A percentile compares a stretch with the other conserved stretches of the same genome.
Conservation (phyloP, 2,888 invertebrate species). For the Alloplasta piceator region DNA sequence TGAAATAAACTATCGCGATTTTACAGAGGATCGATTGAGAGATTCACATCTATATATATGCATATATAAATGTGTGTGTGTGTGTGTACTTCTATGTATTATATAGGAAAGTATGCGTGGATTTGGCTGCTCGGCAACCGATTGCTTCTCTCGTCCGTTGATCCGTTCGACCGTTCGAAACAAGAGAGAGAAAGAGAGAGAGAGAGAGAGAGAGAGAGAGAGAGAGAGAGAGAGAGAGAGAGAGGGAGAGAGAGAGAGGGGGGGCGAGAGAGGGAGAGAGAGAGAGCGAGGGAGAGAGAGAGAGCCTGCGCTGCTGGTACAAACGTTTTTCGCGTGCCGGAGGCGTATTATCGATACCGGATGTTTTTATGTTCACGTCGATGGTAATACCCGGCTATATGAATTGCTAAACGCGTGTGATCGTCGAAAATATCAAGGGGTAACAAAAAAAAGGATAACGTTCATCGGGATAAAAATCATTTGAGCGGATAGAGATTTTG, state of each 20-base stretch:
- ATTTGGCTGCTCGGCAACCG: background rate
- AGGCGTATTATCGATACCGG: constrained; percentile 20
- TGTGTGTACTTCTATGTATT: background rate
- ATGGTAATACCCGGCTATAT: constrained; percentile 2
- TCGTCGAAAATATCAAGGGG: background rate
- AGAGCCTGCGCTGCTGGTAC: background rate
- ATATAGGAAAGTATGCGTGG: background rate
- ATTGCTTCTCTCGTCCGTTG: background rate
- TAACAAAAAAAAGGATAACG: constrained; percentile 11
- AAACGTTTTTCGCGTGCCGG: constrained; percentile 4
- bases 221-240: no score
- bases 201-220: background rate
- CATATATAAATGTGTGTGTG: no score
- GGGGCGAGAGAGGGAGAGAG: background rate
- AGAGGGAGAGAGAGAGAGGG: no score
- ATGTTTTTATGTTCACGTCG: constrained; percentile 27
- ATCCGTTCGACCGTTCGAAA: constrained; percentile 8
- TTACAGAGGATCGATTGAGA: background rate
- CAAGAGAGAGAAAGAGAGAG: background rate
- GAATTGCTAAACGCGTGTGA: constrained; percentile 11
- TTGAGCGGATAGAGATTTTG: constrained; percentile 2
- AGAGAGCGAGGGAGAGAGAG: background rate
- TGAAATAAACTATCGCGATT: no score
- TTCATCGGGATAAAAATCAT: constrained; percentile 18
- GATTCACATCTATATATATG: background rate